Conservation (phyloP, 2,888 invertebrate genomes). For the Eristalinus aeneus region DNA sequence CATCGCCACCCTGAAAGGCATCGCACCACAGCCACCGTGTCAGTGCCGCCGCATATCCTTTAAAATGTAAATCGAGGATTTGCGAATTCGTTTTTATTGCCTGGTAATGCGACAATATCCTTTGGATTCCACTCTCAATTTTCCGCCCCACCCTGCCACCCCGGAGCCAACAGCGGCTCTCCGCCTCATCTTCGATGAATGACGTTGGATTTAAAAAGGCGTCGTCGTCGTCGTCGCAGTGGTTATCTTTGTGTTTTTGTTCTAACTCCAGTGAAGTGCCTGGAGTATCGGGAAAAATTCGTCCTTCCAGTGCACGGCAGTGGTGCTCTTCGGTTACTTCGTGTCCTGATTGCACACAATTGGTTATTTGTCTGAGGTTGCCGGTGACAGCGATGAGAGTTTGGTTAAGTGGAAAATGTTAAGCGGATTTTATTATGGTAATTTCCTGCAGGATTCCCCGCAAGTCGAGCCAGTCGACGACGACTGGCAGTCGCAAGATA, state of each 20-base stretch:
- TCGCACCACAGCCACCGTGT: not conserved
- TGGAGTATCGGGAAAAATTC: constrained; percentile 19
- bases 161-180: not conserved
- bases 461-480: not conserved
- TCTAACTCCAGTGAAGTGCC: not conserved
- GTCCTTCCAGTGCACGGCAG: constrained; percentile 39
- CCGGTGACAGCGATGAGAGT: constrained; percentile 63
- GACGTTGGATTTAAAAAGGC: constrained; percentile 68
- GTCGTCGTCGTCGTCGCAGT: constrained; percentile 52
- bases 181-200: constrained; percentile 36
- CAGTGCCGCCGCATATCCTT: constrained; percentile 60
- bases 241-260: constrained; percentile 1
- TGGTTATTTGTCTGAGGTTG: constrained; percentile 63
- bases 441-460: constrained; percentile 44
- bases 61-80: constrained; percentile 71
- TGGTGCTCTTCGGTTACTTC: constrained; percentile 55
- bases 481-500: not conserved
- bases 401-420: constrained; percentile 69
- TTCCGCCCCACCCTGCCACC: constrained; percentile 12
- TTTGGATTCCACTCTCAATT: constrained; percentile 45
- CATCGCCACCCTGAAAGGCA: no score
- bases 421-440: constrained; percentile 70
- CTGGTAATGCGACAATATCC: constrained; percentile 71
- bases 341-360: constrained; percentile 68
- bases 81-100: constrained; percentile 71